Percentiles rank a stretch among this genome's conserved stretches.
phyloP scores from a whole-genome alignment of 30 jellyfish, hydroid and myxozoan species.

The Hydractinia echinata region DNA sequence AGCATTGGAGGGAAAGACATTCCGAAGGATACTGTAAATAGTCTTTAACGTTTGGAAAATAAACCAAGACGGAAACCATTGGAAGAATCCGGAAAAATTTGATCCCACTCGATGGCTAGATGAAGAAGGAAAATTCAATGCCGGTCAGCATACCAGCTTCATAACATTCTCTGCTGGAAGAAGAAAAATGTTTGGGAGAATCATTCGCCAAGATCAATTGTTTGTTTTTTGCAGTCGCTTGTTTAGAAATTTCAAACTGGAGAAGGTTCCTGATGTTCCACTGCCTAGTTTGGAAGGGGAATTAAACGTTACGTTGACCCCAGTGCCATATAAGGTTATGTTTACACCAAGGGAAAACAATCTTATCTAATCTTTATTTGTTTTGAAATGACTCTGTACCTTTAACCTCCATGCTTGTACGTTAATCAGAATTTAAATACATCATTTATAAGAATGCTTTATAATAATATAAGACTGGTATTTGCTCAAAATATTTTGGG shows the following conservation, averaged over 20 bases:
- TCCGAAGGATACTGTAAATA: slow-evolving; percentile 57
- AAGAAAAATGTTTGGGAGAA: slow-evolving; percentile 71
- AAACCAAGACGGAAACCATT: slow-evolving; percentile 60
- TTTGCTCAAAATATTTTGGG: no score
- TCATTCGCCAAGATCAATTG: slow-evolving; percentile 51
- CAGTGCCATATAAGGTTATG: slow-evolving; percentile 25
- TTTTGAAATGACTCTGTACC: no score
- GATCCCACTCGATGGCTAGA: slow-evolving; percentile 78
- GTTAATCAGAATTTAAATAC: no score
- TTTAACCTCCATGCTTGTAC: no score
- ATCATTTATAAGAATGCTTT: no score
- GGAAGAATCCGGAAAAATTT: slow-evolving; percentile 66
- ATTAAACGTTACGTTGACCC: slow-evolving; percentile 34
- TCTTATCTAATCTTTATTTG: no score
- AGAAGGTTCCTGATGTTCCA: slow-evolving; percentile 34
- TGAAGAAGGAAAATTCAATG: slow-evolving; percentile 49
- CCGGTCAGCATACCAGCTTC: slow-evolving; percentile 31
- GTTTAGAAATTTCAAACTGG: slow-evolving; percentile 37
- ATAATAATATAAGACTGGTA: no score
- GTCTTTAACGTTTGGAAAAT: slow-evolving; percentile 59
- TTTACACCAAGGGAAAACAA: no score
- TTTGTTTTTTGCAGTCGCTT: slow-evolving; percentile 47
- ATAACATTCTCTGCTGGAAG: slow-evolving; percentile 86
- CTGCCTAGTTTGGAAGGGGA: slow-evolving; percentile 63
- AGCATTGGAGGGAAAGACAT: slow-evolving; percentile 30